phyloP scores from a whole-genome alignment of 2,797 vertebrate genomes.

The Amniataba percoides region DNA sequence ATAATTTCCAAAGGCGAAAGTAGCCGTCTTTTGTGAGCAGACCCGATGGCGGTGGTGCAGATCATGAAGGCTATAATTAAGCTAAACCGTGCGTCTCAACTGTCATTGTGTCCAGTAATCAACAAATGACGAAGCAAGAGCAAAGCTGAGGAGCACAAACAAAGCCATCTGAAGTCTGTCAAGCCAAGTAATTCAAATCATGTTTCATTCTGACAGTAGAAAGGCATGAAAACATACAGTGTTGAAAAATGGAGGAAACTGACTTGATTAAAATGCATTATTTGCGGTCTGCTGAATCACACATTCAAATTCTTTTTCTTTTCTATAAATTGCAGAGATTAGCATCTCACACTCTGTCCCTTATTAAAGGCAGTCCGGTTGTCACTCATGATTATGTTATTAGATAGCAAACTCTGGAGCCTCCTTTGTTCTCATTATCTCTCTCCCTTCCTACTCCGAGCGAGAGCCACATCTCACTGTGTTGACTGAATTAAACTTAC shows the following conservation, averaged over 20 bases:
- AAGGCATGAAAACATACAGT: background rate
- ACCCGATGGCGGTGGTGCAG: background rate
- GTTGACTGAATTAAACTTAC: conserved; percentile 60
- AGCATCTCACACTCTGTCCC: conserved; percentile 41
- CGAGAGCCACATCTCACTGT: conserved; percentile 53
- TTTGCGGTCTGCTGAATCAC: conserved; percentile 38
- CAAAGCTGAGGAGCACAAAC: conserved; percentile 20
- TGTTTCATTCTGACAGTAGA: background rate
- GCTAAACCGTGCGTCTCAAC: background rate
- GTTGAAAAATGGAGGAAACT: background rate
- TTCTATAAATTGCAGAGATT: conserved; percentile 53
- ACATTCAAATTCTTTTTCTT: conserved; percentile 39
- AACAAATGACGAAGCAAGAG: conserved; percentile 1
- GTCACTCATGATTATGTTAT: conserved; percentile 65
- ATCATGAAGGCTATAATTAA: background rate
- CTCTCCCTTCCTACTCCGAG: conserved; percentile 47
- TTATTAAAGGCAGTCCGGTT: conserved; percentile 49
- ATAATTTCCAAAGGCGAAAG: background rate
- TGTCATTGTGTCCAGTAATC: background rate
- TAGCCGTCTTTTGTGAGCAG: background rate
- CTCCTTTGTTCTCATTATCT: conserved; percentile 49
- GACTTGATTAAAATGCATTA: background rate
- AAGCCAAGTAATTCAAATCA: conserved; percentile 1
- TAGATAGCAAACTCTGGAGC: conserved; percentile 53
- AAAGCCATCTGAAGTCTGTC: conserved; percentile 14